Evolutionary conservation across 2,797 vertebrate genomes (phyloP), one percentile per base, ranked within the genome.

Genomic region (Mus minutoides): DNA sequence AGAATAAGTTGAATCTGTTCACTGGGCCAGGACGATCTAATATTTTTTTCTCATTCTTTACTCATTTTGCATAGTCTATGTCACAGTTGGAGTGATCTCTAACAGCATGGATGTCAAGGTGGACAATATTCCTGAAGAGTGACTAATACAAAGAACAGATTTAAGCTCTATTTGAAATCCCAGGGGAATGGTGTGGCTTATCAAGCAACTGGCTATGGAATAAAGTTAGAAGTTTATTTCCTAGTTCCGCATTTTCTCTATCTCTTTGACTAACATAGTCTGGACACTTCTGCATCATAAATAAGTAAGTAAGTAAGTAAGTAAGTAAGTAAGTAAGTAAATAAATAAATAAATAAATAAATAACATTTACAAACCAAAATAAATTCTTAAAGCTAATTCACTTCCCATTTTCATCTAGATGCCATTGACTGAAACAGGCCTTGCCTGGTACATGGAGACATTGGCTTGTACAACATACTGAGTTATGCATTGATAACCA

Each of bases 91-190:
- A 95, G 43, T 62, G 94, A 96, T 96, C 84, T 78, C 95, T 98
- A 97, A 97, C 96, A 97, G 86, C 93, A 94, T 91, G 96, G 88
- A 87, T 22, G 79, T 82, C 88, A 97, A 98, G 97, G 90, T 94
- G 83, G 97, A 97, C 82, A 98, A 96, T 95, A 94, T 56, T 43
- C 85, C 92, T 58, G 22, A 78, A 91, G 37, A 97, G 91, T 43
- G 73, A 89, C 96, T 97, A 96, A 94, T 98, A 97, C 91, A 86
- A 17, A 37, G 29, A 97, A 71, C 84, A 96, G 97, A 90, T 97
- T 98, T 97, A 97, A 97, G 95, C 64, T 49, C 2, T 98, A 92
- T 97, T 98, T 98, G 97, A 97, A 98, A 98, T 97, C 89, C 69
- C 69, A 96, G 96, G 93, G 93, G 94, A 95, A 95, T 96, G 86